A percentile compares a stretch with the other conserved stretches of the same genome.
These are phyloP conservation scores for Porites evermanni DNA, from an alignment of 92 coral and sea anemone species.

Conservation along the genomic window DNA sequence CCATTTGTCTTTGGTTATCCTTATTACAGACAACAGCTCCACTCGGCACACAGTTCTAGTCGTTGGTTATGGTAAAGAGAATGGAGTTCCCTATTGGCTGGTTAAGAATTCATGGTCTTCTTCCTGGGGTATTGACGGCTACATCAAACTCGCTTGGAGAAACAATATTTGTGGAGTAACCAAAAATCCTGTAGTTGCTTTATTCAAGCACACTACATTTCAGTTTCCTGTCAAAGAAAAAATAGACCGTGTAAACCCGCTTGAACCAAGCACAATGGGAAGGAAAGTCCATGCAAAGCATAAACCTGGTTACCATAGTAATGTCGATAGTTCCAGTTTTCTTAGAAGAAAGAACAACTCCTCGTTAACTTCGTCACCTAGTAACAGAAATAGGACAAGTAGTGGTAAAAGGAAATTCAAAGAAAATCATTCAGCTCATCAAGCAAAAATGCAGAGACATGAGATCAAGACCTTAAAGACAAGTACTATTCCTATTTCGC, in stretches of 20 bases:
- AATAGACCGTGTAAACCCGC: constrained; percentile 59
- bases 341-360: constrained; percentile 23
- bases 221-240: constrained; percentile 87
- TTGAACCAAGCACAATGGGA: constrained; percentile 69
- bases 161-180: constrained; percentile 94
- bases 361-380: background rate
- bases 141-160: constrained; percentile 93
- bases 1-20: background rate
- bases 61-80: constrained; percentile 96
- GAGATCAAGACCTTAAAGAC: background rate
- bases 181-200: constrained; percentile 90
- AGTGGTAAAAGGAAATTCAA: background rate
- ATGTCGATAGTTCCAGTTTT: constrained; percentile 2
- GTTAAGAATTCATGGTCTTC: constrained; percentile 96
- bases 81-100: constrained; percentile 94
- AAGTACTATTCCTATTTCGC: background rate
- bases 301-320: constrained; percentile 49
- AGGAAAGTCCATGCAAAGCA: constrained; percentile 65
- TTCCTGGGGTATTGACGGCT: constrained; percentile 94
- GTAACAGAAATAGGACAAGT: background rate
- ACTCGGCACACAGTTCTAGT: constrained; percentile 94
- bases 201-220: constrained; percentile 83
- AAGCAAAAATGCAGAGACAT: background rate
- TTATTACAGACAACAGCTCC: constrained; percentile 76
- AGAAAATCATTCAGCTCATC: background rate